phyloP scores from a whole-genome alignment of 2,113 vertebrate species.

The Ranitomeya imitator region DNA sequence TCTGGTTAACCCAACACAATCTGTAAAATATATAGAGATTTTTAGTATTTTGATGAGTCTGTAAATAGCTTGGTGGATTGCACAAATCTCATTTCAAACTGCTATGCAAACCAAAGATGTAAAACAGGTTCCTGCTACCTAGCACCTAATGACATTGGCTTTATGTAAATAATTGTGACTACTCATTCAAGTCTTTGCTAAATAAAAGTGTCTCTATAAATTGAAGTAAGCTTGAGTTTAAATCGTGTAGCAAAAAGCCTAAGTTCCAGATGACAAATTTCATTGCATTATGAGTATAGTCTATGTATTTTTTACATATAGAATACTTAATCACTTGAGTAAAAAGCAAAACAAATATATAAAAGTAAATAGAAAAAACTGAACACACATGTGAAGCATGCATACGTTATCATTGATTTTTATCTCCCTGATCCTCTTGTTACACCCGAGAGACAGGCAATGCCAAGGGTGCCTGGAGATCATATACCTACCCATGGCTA shows the following conservation, averaged over 20 bases:
- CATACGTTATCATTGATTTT: too few relatives aligned
- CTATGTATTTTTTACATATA: too few relatives aligned
- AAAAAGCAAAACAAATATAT: too few relatives aligned
- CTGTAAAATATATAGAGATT: slow-evolving; percentile 47
- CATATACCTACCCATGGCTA: too few relatives aligned
- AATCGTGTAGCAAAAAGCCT: neutral
- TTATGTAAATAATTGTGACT: neutral
- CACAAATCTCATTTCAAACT: slow-evolving; percentile 31
- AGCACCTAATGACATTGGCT: neutral
- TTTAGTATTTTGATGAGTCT: slow-evolving; percentile 45
- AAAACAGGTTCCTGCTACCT: slow-evolving; percentile 23
- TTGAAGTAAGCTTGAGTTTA: neutral
- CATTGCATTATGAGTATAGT: neutral
- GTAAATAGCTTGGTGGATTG: slow-evolving; percentile 41
- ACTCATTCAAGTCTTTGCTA: neutral
- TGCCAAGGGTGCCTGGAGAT: too few relatives aligned
- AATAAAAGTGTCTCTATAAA: neutral
- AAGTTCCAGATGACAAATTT: neutral
- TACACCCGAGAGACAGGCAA: too few relatives aligned
- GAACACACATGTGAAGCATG: too few relatives aligned
- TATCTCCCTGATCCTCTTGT: too few relatives aligned
- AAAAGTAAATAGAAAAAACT: too few relatives aligned
- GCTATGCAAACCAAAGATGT: neutral
- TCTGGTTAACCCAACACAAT: slow-evolving; percentile 26
- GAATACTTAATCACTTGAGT: too few relatives aligned